A percentile compares a stretch with the other conserved stretches of the same genome.
Conservation (phyloP, 2,113 vertebrate species). For the Plestiodon gilberti region DNA sequence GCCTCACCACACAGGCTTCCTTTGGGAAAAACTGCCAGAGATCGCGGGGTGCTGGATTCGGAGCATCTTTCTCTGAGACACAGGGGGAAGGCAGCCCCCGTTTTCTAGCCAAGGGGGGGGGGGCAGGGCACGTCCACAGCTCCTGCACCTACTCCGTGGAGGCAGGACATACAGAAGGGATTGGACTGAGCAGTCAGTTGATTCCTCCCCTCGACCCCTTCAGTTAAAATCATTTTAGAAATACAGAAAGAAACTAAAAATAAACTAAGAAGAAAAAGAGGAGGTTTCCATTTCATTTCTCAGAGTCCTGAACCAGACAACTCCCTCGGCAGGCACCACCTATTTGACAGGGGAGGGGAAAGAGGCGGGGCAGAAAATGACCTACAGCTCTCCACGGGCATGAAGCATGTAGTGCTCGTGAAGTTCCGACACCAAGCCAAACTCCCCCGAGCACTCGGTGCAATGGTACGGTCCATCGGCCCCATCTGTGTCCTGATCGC, state of each 20-base stretch:
- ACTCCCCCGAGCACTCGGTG: conserved; percentile 68
- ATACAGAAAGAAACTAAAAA: neutral
- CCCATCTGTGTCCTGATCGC: conserved; percentile 55
- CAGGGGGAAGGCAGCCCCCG: neutral
- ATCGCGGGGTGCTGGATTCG: no score
- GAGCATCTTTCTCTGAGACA: neutral
- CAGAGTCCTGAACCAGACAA: neutral
- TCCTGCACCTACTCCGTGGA: neutral
- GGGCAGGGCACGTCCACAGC: neutral
- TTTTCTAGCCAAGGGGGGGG: neutral
- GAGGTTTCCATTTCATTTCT: neutral
- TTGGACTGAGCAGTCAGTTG: neutral
- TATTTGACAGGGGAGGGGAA: no score
- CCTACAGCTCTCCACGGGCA: conserved; percentile 70
- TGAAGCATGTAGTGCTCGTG: conserved; percentile 74
- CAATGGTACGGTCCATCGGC: conserved; percentile 64
- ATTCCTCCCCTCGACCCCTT: neutral
- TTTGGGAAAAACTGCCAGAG: neutral
- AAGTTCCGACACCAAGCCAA: conserved; percentile 66
- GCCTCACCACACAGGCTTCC: no score
- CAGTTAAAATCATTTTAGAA: neutral
- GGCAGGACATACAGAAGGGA: neutral
- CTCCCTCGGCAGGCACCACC: neutral
- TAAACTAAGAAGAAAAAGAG: neutral
- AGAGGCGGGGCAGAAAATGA: neutral